Base-by-base conservation (phyloP, 2,113 vertebrate species). In the Piaya cayana region DNA sequence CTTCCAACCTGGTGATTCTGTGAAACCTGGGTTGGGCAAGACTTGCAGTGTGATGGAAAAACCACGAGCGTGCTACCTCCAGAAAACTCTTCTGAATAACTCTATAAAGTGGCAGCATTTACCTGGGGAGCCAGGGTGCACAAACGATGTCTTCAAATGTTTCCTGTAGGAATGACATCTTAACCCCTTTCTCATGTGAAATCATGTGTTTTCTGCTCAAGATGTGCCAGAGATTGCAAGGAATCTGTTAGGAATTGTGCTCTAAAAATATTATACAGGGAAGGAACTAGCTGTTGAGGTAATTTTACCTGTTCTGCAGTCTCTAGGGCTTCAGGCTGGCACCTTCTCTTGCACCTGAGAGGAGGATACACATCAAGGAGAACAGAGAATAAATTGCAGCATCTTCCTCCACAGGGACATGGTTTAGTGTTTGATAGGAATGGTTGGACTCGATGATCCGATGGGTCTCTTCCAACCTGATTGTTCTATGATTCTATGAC, bases 31-130 rank as follows among this genome's bases (percentile, higher is more conserved):
- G 67, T 12, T 34, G 12, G 64, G 18, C 1, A 4, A 47, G 34
- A 15, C 15, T 32, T 43, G 22, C 43, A 8, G 56, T 2, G 39
- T 43, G 62, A 50, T 67, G 58, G 64, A 26, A 71, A 71, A 76
- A 67, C 34, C 0, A 0, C 32, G 27, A 84, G 30, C 19, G 5
- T 0, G 3, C 13, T 2, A 0, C 12, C 70, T 70, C 25, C 64
- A 82, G 59, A 50, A 65, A 70, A 12, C 63, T 69, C 55, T 59
- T 36, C 36, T 43, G 45, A 65, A 32, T 8, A 18, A 5, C 34
- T 65, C 58, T 60, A 20, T 18, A 3, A 59, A 43, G 53, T 7
- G 36, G 11, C 36, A 45, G 42, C 5, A 8, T 12, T 47, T 52
- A 47, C 12, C 7, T 3, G 2, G 20, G 37, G 52, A 70, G 32